Evolutionary conservation across 2,797 vertebrate genomes (phyloP), one percentile per base, ranked within the genome.

Genomic region (Mastacembelus armatus): DNA sequence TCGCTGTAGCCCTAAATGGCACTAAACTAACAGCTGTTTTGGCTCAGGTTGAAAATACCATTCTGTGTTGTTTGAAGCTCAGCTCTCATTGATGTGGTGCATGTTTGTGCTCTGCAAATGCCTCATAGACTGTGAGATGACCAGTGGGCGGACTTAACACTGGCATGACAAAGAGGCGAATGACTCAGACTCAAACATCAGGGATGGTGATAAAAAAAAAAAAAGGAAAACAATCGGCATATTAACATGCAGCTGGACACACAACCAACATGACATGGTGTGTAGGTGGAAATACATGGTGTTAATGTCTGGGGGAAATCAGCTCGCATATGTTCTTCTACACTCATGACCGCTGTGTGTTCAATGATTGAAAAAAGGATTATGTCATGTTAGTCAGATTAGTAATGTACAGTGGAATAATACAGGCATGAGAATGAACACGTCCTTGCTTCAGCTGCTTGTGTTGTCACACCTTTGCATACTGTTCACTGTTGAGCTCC

Each of bases 131-230:
- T 69, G 59, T 16, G 61, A 80, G 64, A 71, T 84, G 83, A 87
- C 79, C 81, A 73, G 88, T 88, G 85, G 87, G 85, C 26, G 80
- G 81, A 83, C 55, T 74, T 65, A 66, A 74, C 66, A 33, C 66
- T 11, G 50, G 50, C 48, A 82, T 67, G 75, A 85, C 81, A 77
- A 71, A 55, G 71, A 88, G 69, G 76, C 52, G 75, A 79, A 81
- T 89, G 89, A 91, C 82, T 91, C 86, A 89, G 62, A 69, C 72
- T 78, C 43, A 43, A 78, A 85, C 66, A 86, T 78, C 55, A 68
- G 62, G 67, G 51, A 62, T 83, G 77, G 56, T 15, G 10, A 50
- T 42, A 69, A 65, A 66, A 63, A 45, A 9, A 10, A 30, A 18
- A 36, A 42, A 40, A 15, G 8, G 10, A 10, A 61, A 68, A 52